phyloP scores from a whole-genome alignment of 2,113 vertebrate genomes.

The Loxodonta africana region DNA sequence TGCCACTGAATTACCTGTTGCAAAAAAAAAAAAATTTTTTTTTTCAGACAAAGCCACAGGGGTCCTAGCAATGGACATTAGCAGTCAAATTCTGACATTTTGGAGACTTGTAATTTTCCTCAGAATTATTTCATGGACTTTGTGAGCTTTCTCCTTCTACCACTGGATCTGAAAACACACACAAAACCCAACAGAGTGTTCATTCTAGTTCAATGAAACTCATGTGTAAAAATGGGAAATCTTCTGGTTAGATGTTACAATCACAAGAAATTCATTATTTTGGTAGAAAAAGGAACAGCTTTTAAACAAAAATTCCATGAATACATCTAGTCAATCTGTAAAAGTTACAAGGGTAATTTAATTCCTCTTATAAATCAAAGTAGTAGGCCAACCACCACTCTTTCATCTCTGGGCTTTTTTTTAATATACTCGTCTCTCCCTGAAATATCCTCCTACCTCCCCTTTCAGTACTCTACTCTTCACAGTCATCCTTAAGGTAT shows the following conservation, averaged over 20 bases:
- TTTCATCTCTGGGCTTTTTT: neutral
- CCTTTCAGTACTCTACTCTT: neutral
- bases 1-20: neutral
- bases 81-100: neutral
- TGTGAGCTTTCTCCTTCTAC: neutral
- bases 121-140: neutral
- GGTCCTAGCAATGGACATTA: neutral
- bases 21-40: neutral
- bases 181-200: neutral
- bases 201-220: neutral
- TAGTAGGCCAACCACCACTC: neutral
- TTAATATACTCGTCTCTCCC: neutral
- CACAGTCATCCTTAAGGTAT: neutral
- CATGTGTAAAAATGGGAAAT: neutral
- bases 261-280: constrained; percentile 13
- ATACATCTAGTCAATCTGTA: neutral
- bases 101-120: neutral
- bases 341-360: neutral
- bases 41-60: neutral
- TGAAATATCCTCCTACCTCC: neutral
- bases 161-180: constrained; percentile 9
- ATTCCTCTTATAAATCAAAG: constrained; percentile 8
- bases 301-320: constrained; percentile 40
- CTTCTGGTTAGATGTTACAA: neutral
- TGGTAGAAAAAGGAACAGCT: neutral